Conservation (phyloP, 1,140 invertebrate genomes). For the Sesamia nonagrioides region DNA sequence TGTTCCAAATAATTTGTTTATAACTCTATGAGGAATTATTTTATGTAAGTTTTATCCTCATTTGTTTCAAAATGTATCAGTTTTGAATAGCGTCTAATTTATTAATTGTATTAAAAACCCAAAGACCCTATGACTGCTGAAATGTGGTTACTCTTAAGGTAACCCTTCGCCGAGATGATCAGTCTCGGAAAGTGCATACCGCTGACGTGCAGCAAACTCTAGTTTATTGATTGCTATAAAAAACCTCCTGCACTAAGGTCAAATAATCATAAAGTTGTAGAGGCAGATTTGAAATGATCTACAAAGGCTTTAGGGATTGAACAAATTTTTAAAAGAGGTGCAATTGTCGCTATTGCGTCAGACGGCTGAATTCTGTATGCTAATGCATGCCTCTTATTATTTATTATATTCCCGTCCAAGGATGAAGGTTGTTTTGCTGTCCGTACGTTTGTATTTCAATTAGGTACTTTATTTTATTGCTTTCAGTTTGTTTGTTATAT, state of each 20-base stretch:
- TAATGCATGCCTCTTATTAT: neutral
- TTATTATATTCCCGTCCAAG: neutral
- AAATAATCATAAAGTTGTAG: neutral
- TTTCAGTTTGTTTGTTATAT: conserved; percentile 10
- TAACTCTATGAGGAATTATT: too few relatives aligned
- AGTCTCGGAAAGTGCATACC: too few relatives aligned
- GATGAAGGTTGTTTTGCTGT: neutral
- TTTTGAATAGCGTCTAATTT: too few relatives aligned
- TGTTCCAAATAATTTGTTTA: conserved; percentile 10
- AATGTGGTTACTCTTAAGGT: too few relatives aligned
- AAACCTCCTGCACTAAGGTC: neutral
- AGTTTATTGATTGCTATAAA: neutral
- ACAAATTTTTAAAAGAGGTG: neutral
- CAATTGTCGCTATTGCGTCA: neutral
- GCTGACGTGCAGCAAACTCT: neutral
- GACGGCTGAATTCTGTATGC: neutral
- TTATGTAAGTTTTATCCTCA: too few relatives aligned
- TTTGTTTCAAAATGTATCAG: too few relatives aligned
- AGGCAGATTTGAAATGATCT: neutral
- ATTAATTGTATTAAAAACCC: too few relatives aligned
- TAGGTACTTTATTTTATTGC: conserved; percentile 14
- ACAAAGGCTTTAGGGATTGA: neutral
- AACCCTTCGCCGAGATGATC: too few relatives aligned
- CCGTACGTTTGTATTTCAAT: conserved; percentile 19
- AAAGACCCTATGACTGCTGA: too few relatives aligned